A percentile compares a stretch with the other conserved stretches of the same genome.
Conservation (phyloP, 2,113 vertebrate species). For the Vulpes lagopus region DNA sequence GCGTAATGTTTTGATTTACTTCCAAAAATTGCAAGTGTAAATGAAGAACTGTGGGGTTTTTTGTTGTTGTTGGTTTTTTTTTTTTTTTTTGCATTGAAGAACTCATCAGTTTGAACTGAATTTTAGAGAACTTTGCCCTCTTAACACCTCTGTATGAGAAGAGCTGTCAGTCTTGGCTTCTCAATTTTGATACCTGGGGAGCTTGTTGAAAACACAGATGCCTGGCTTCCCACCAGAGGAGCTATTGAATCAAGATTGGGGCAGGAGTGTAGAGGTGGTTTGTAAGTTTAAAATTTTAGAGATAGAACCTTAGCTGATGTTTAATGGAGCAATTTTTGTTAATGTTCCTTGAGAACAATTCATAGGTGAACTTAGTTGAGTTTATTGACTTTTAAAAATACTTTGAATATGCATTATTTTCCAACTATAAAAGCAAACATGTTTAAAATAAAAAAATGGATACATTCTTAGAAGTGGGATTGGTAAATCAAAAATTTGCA, state of each 20-base stretch:
- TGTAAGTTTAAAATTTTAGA: slow-evolving; percentile 37
- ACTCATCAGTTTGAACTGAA: neutral
- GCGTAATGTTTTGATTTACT: neutral
- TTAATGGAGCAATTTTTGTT: neutral
- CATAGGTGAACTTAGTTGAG: neutral
- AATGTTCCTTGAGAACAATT: neutral
- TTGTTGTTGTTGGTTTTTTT: neutral
- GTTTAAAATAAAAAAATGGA: neutral
- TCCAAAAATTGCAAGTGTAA: slow-evolving; percentile 48
- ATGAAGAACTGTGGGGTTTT: neutral
- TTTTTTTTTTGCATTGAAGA: neutral
- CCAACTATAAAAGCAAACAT: neutral
- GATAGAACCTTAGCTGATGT: neutral
- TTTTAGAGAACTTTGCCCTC: neutral
- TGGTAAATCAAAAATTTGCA: neutral
- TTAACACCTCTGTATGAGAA: neutral
- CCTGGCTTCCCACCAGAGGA: neutral
- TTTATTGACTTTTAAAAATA: slow-evolving; percentile 43
- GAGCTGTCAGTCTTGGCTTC: neutral
- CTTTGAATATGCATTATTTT: neutral
- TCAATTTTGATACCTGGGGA: neutral
- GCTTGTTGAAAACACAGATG: neutral
- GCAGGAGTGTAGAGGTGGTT: neutral
- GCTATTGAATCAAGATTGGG: neutral
- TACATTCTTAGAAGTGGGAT: neutral